Percentiles rank a stretch among this genome's conserved stretches.
Conservation (phyloP, 2,888 invertebrate genomes). For the Torymus auratus region DNA sequence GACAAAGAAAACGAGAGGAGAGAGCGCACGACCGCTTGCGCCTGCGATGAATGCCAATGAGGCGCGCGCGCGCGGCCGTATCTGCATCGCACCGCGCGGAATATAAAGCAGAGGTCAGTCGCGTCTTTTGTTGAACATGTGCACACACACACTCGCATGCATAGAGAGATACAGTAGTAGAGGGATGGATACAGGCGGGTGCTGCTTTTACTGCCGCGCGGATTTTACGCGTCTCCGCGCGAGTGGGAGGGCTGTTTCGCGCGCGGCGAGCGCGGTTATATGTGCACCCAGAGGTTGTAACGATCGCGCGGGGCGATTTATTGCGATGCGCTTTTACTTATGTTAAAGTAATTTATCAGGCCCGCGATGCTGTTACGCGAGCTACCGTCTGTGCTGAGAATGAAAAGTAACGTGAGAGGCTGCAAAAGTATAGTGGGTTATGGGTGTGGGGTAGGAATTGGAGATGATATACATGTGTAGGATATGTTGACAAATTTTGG, state of each 20-base stretch:
- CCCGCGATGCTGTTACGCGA: too few species aligned
- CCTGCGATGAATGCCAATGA: conserved; percentile 45
- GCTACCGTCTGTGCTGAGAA: too few species aligned
- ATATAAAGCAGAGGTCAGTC: conserved; percentile 57
- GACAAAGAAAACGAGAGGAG: conserved; percentile 53
- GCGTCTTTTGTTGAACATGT: conserved; percentile 22
- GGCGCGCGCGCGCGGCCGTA: conserved; percentile 3
- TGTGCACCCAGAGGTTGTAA: neutral
- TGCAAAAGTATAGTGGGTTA: too few species aligned
- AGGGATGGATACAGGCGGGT: neutral
- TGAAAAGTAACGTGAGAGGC: too few species aligned
- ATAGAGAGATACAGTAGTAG: neutral
- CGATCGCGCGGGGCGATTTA: neutral
- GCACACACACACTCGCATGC: too few species aligned
- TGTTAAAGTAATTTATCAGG: too few species aligned
- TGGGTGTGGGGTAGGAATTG: too few species aligned
- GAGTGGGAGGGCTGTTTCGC: neutral
- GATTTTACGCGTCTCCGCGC: conserved; percentile 23
- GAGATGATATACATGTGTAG: too few species aligned
- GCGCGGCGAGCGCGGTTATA: neutral
- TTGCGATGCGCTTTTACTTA: neutral
- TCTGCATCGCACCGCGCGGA: conserved; percentile 38
- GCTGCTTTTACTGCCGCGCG: conserved; percentile 9
- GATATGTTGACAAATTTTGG: too few species aligned
- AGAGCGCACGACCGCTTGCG: neutral